Conservation (phyloP, 2,888 invertebrate genomes). For the Aphodius sticticus region DNA sequence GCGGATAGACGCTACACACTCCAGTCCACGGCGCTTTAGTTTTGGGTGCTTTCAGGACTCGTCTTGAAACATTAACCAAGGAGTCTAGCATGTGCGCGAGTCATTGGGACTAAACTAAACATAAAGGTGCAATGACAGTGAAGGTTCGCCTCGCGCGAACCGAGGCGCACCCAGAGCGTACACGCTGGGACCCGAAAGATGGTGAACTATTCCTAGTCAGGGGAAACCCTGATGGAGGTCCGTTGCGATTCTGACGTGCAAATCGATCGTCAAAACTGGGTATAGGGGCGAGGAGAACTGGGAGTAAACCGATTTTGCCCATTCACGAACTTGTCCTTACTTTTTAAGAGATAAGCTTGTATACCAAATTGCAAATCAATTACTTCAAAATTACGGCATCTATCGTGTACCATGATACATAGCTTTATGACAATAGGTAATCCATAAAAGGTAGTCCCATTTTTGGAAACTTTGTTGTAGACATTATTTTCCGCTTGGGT, state of each 20-base stretch:
- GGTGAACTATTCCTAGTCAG: too few relatives aligned
- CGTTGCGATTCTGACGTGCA: too few relatives aligned
- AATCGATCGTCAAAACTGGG: too few relatives aligned
- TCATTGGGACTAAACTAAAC: slow-evolving; percentile 67
- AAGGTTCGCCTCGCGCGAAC: slow-evolving; percentile 59
- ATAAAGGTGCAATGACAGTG: slow-evolving; percentile 74
- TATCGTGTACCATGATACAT: too few relatives aligned
- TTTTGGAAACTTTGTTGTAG: not conserved
- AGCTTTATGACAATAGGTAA: too few relatives aligned
- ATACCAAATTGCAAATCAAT: too few relatives aligned
- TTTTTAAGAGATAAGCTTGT: too few relatives aligned
- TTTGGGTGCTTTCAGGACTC: slow-evolving; percentile 45
- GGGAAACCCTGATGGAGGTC: too few relatives aligned
- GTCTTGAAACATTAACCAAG: slow-evolving; percentile 83
- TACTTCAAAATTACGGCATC: too few relatives aligned
- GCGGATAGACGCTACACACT: not conserved
- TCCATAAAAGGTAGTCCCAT: too few relatives aligned
- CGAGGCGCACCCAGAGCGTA: slow-evolving; percentile 70
- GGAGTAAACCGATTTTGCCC: too few relatives aligned
- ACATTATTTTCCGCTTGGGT: slow-evolving; percentile 23
- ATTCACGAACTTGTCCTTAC: too few relatives aligned
- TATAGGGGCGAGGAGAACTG: slow-evolving; percentile 62
- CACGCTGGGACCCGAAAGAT: slow-evolving; percentile 77
- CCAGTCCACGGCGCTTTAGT: not conserved
- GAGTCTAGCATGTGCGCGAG: slow-evolving; percentile 70